A percentile compares a stretch with the other conserved stretches of the same genome.
Conservation (phyloP, 2,113 vertebrate species). For the Oxyruncus cristatus region DNA sequence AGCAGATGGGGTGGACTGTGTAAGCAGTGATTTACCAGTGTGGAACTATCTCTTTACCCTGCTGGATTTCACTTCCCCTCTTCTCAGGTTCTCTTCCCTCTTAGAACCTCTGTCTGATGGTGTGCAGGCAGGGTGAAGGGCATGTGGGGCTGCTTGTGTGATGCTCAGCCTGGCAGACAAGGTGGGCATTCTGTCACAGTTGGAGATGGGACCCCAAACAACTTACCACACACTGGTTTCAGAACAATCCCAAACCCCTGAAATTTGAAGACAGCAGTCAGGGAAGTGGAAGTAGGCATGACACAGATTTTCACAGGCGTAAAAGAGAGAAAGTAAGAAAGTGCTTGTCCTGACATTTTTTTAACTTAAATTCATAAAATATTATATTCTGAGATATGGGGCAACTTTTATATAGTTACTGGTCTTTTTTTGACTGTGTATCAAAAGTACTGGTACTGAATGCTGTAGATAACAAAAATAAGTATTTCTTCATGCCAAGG, state of each 20-base stretch:
- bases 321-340: not conserved
- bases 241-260: not conserved
- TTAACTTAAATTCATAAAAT: not conserved
- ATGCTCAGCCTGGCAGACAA: not conserved
- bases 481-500: not conserved
- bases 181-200: not conserved
- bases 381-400: not conserved
- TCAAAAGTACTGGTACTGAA: not conserved
- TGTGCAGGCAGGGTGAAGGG: not conserved
- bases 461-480: not conserved
- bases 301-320: not conserved
- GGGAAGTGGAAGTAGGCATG: not conserved
- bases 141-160: accelerated
- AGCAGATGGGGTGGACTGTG: not conserved
- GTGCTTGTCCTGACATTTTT: not conserved
- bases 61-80: not conserved
- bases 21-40: not conserved
- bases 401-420: not conserved
- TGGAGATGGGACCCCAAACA: not conserved
- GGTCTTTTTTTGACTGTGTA: not conserved
- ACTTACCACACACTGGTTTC: not conserved
- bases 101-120: not conserved
- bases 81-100: not conserved
- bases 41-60: not conserved
- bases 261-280: not conserved